Evolutionary conservation across 2,113 vertebrate genomes (phyloP).

Genomic region (Campylorhamphus procurvoides): DNA sequence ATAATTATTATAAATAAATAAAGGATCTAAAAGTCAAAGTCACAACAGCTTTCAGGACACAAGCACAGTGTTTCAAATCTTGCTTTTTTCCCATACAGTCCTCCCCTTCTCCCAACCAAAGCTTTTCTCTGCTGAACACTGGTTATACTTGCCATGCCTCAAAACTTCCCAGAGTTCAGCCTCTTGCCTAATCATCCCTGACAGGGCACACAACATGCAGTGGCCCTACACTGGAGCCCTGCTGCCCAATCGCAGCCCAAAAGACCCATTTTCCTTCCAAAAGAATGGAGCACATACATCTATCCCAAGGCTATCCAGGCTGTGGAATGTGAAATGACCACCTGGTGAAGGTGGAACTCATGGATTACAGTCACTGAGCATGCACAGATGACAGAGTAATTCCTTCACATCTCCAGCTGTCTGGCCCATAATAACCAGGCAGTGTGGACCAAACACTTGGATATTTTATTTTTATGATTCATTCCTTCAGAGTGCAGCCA

Average conservation of each 20-base stretch:
- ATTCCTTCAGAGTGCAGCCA: not conserved
- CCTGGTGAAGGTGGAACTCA: not conserved
- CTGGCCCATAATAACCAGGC: not conserved
- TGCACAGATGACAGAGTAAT: not conserved
- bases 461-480: not conserved
- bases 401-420: not conserved
- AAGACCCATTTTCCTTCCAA: not conserved
- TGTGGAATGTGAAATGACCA: not conserved
- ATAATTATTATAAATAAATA: not conserved
- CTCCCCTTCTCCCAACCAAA: not conserved
- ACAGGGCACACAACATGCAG: not conserved
- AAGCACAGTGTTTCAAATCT: not conserved
- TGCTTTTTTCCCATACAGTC: not conserved
- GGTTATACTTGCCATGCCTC: not conserved
- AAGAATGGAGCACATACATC: not conserved
- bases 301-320: not conserved
- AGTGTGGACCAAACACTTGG: not conserved
- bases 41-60: not conserved
- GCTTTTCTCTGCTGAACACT: not conserved
- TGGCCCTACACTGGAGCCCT: not conserved
- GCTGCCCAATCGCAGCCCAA: not conserved
- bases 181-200: not conserved
- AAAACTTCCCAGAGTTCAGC: not conserved
- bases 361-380: not conserved
- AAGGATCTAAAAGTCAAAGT: not conserved